Conservation (phyloP, 2,113 vertebrate genomes). For the Archilochus colubris region DNA sequence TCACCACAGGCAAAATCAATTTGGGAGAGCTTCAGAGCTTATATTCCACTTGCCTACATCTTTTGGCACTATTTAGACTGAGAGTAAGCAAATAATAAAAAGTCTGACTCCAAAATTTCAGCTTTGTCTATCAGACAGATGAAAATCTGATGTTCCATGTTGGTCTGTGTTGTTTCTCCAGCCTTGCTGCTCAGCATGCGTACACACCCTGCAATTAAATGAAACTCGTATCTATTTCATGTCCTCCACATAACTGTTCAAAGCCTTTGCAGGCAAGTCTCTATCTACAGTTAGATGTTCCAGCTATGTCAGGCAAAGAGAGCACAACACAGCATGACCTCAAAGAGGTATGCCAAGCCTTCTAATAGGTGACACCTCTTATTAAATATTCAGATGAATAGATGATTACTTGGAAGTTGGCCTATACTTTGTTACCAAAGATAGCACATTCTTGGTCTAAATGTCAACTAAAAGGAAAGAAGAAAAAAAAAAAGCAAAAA, state of each 20-base stretch:
- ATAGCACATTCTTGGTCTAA: neutral
- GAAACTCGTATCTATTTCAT: neutral
- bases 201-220: neutral
- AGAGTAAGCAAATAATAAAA: neutral
- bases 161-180: neutral
- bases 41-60: neutral
- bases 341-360: neutral
- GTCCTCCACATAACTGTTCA: neutral
- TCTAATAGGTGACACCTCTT: neutral
- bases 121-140: neutral
- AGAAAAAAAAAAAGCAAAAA: neutral
- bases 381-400: slow-evolving; percentile 28
- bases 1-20: neutral
- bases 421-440: neutral
- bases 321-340: neutral
- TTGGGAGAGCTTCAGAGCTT: neutral
- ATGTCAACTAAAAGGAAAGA: neutral
- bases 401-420: neutral
- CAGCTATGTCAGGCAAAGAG: neutral
- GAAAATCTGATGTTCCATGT: neutral
- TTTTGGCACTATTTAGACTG: neutral
- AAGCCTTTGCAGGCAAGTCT: neutral
- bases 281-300: neutral
- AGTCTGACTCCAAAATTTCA: neutral
- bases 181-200: neutral